A percentile compares a stretch with the other conserved stretches of the same genome.
These are phyloP conservation scores for Atethmia centrago DNA, from an alignment of 2,888 invertebrate species.

Conservation along the genomic window DNA sequence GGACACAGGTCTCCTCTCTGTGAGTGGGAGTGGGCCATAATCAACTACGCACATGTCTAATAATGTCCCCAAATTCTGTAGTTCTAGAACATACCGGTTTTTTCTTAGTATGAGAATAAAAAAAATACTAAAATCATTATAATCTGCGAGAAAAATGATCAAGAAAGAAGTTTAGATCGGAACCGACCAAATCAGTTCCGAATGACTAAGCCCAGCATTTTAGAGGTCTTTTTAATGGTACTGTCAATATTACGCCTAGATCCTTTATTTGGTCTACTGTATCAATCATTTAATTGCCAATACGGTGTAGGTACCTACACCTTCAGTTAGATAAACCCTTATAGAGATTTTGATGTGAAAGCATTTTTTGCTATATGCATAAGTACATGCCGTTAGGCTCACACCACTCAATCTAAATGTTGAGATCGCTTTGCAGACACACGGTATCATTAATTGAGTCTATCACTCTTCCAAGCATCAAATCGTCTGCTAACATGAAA, in stretches of 20 bases:
- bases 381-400: not conserved
- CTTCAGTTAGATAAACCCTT: not conserved
- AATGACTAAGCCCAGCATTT: not conserved
- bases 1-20: not conserved
- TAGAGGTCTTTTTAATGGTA: not conserved
- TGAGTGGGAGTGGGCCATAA: not conserved
- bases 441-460: not conserved
- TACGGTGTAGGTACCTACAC: not conserved
- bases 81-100: not conserved
- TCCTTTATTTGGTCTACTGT: not conserved
- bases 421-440: not conserved
- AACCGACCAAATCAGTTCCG: not conserved
- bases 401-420: not conserved
- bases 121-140: too few species aligned
- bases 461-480: not conserved
- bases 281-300: not conserved
- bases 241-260: not conserved
- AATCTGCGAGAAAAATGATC: too few species aligned
- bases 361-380: not conserved
- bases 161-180: too few species aligned
- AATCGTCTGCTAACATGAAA: not conserved
- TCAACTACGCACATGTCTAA: not conserved
- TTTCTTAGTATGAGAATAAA: not conserved
- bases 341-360: not conserved
- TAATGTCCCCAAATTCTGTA: not conserved